Evolutionary conservation across 2,113 vertebrate genomes (phyloP), one percentile per base, ranked within the genome.

Genomic region (Sander lucioperca): DNA sequence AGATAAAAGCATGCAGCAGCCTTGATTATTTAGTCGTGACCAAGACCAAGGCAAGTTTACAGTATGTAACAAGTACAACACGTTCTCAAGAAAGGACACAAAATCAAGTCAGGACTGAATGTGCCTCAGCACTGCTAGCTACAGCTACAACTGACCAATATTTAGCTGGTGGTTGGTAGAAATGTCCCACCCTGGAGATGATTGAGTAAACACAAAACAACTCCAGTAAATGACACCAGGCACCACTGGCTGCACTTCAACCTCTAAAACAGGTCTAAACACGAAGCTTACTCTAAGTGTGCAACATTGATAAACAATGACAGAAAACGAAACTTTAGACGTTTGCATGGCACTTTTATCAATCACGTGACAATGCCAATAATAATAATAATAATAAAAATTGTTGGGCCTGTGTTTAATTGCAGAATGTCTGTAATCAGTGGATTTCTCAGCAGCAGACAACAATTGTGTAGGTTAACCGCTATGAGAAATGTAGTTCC

Each of bases 291-390:
- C 67, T 36, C 61, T 56, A 36, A 54, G n/a, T 15, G 1, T 25
- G 16, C 23, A 13, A 0, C 19, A 12, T 4, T 12, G 16, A 61
- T 43, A 56, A 62, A 79, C 56, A 30, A 43, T 10, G 16, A 61
- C 14, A 45, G 15, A 74, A 87, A 87, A 74, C n/a, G 19, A 88
- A 88, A 84, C 48, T 53, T 23, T 0, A 8, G 50, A 13, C 3
- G 15, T 12, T 21, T 33, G 19, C 39, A 36, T 9, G 69, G 12
- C n/a, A 11, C 16, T 23, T 2, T 15, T 54, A 7, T 0, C 3
- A 6, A 23, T 39, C 21, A 8, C 1, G 2, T 57, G 36, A 13
- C 5, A 54, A 4, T 9, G 5, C 9, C 18, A 12, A 14, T 25
- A 1, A 48, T 27, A 25, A 14, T 25, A 1, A 48, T 27, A 25